Base-by-base conservation (phyloP, 2,797 vertebrate species). In the Urocyon cinereoargenteus region DNA sequence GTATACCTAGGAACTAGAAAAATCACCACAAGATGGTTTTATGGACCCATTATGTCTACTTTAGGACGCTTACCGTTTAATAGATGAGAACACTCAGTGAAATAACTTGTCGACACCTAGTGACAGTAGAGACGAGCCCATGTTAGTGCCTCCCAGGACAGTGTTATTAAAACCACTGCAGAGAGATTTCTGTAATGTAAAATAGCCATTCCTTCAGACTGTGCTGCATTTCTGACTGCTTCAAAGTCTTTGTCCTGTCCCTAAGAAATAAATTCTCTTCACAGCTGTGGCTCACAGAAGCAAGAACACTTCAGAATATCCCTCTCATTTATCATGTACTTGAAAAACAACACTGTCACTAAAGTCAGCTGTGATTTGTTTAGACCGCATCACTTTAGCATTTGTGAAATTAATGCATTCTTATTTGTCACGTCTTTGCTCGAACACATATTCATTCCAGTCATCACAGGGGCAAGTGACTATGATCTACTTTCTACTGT, bases 361-460 rank as follows among this genome's bases (percentile, higher is more conserved):
- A 14, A 75, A 95, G 51, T 95, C 61, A 45, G 51, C 70, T 90
- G 84, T 94, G 68, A 79, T 96, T 94, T 95, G 81, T 94, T 92
- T 79, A 68, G 75, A 90, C 62, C n/a, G 19, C 26, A 36, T 64
- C n/a, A 57, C 53, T 79, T 78, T 70, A 75, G 70, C 1, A 3
- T 26, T 92, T 87, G 64, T 88, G 57, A 89, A 78, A 62, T 83
- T 73, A 78, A 40, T 66, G 51, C 14, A 28, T 92, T 90, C 14
- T 81, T 91, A 53, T 87, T 19, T 90, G 34, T 83, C 88, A 64
- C 51, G 64, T 15, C 51, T 68, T 53, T 53, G 15, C 34, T 88
- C 21, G 83, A 62, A 59, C 57, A 31, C 21, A 34, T 11, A 57
- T 70, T 10, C 82, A 62, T 79, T 95, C 28, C 79, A 40, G 77